Conservation (phyloP, 2,888 invertebrate genomes). For the Gasteruption jaculator region DNA sequence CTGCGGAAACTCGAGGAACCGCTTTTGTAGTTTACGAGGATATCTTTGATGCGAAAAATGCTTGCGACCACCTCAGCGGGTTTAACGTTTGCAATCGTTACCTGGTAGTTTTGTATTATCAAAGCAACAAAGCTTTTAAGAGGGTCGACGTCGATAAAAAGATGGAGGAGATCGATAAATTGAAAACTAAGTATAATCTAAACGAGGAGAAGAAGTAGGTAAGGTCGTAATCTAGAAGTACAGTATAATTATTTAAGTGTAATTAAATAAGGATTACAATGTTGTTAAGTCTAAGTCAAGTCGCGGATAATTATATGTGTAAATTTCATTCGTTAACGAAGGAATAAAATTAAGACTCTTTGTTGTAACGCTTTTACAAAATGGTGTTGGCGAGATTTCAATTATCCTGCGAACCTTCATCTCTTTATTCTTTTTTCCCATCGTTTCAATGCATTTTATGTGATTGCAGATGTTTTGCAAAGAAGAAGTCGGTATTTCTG, state of each 20-base stretch:
- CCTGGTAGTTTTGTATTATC: conserved; percentile 97
- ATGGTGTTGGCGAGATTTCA: too few relatives aligned
- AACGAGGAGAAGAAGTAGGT: conserved; percentile 47
- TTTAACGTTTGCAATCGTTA: conserved; percentile 99
- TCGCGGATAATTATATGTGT: neutral
- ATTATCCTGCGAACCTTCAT: too few relatives aligned
- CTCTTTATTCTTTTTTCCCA: too few relatives aligned
- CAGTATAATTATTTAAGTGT: neutral
- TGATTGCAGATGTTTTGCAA: too few relatives aligned
- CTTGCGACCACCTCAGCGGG: conserved; percentile 97
- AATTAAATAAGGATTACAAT: neutral
- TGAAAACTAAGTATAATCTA: conserved; percentile 81
- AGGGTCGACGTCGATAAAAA: conserved; percentile 93
- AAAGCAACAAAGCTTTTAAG: conserved; percentile 94
- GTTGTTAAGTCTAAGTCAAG: neutral
- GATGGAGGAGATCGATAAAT: conserved; percentile 89
- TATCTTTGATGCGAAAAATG: conserved; percentile 99
- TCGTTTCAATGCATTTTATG: too few relatives aligned
- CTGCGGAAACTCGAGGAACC: conserved; percentile 95
- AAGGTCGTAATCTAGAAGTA: too few relatives aligned
- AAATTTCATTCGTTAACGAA: conserved; percentile 5
- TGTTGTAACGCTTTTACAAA: too few relatives aligned
- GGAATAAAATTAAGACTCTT: too few relatives aligned
- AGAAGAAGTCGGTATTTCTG: too few relatives aligned
- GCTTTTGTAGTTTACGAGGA: conserved; percentile 99